Evolutionary conservation across 1,140 invertebrate genomes (phyloP), one percentile per base, ranked within the genome.

Genomic region (Mactra quadrangularis): DNA sequence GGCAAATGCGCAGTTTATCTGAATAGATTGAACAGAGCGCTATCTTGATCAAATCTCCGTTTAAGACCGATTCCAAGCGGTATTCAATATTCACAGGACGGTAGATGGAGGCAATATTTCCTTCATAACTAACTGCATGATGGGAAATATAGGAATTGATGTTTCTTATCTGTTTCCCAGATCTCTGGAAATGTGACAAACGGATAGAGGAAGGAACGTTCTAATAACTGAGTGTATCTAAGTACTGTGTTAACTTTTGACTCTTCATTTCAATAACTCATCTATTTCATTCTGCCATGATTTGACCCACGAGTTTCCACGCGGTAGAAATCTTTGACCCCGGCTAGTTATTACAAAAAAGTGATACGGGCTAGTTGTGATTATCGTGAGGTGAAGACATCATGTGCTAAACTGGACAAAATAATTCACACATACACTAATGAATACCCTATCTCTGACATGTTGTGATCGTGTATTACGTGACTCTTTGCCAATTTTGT

Each of bases 1-100:
- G 79, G 68, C 79, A 82, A 82, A 82, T 82, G 79, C 79, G 59
- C 79, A 82, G 71, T 72, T 82, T 82, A 82, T 82, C 79, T 82
- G 68, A 55, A 68, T 75, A 82, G 74, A 82, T 82, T 82, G 79
- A 82, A 82, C 79, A 62, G 27, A 27, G 19, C 50, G 33, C 52
- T 82, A 82, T 82, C 79, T 82, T 82, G 79, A 82, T 74, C 31
- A 27, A 57, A 82, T 82, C 79, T 53, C n/a, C 47, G 25, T 52
- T 13, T 35, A 13, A 19, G 79, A 53, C 50, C 79, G 70, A 66
- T 75, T 75, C 66, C 70, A 70, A 82, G 74, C 71, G 72, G 79
- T 82, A 74, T 82, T 82, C 79, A 82, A 82, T 82, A 82, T 82
- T 82, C 70, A 25, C 53, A 33, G 59, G 55, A 27, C 53, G 68